Evolutionary conservation across 1,140 invertebrate species (phyloP).

Genomic region (Rhopalosiphum maidis): DNA sequence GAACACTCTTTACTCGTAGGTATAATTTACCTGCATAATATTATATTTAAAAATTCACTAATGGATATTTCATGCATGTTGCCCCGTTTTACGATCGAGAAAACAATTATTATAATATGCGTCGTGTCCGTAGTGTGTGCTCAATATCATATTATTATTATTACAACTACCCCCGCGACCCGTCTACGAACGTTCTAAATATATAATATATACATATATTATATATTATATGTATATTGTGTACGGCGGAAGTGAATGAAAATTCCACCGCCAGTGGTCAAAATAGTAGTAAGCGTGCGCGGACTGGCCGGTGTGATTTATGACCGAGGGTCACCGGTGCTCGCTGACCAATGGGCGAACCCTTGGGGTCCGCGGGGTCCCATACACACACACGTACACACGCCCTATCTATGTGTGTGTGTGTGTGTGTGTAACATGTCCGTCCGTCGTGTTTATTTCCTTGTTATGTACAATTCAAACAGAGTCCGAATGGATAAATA

Average conservation of each 20-base stretch:
- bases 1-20: background rate
- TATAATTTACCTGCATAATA: background rate
- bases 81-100: background rate
- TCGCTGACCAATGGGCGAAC: slow-evolving; percentile 47
- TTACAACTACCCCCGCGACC: background rate
- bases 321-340: slow-evolving; percentile 47
- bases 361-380: background rate
- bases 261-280: slow-evolving; percentile 56
- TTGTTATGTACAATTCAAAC: slow-evolving; percentile 51
- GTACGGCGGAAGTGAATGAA: background rate
- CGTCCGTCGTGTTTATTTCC: slow-evolving; percentile 49
- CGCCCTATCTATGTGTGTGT: background rate
- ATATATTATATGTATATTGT: no score
- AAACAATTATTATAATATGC: background rate
- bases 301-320: slow-evolving; percentile 39
- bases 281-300: slow-evolving; percentile 53
- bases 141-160: background rate
- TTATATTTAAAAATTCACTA: background rate
- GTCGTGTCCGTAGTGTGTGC: background rate
- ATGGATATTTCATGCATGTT: background rate
- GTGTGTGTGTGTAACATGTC: background rate
- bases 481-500: slow-evolving; percentile 6
- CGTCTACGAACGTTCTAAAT: background rate
- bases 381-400: background rate
- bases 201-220: background rate